Conservation (phyloP, 2,113 vertebrate species). For the Tenebrosternarchus preto region DNA sequence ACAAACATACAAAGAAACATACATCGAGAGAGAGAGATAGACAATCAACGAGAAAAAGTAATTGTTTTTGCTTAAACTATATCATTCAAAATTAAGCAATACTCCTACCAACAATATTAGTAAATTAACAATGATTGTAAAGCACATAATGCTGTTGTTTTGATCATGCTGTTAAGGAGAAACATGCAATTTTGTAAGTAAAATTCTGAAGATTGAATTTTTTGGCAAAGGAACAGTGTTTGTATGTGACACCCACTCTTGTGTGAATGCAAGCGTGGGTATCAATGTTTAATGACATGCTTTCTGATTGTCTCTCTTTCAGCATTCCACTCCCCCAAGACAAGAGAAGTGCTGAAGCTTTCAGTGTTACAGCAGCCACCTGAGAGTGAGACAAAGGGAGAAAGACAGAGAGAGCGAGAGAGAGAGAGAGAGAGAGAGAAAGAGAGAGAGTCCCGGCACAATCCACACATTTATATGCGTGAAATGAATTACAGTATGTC, state of each 20-base stretch:
- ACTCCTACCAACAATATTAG: neutral
- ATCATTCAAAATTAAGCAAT: too few species aligned
- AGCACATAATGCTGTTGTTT: neutral
- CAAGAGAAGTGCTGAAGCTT: neutral
- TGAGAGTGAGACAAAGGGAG: neutral
- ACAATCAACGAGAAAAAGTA: neutral
- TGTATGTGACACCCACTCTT: neutral
- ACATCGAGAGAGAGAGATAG: neutral
- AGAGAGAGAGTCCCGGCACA: neutral
- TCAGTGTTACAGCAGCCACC: neutral
- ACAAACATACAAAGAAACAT: neutral
- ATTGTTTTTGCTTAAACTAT: too few species aligned
- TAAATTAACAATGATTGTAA: neutral
- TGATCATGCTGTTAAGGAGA: neutral
- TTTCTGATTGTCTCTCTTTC: conserved; percentile 4
- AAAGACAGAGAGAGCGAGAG: neutral
- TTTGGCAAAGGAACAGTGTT: neutral
- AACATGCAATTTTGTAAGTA: too few species aligned
- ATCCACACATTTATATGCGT: neutral
- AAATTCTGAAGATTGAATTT: neutral
- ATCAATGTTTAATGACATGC: neutral
- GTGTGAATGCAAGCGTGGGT: neutral
- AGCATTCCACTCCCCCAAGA: neutral
- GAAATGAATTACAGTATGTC: neutral
- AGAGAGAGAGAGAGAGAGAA: neutral